Conservation (phyloP, 30 jellyfish, hydroid and myxozoan genomes). For the Cassiopea xamachana region DNA sequence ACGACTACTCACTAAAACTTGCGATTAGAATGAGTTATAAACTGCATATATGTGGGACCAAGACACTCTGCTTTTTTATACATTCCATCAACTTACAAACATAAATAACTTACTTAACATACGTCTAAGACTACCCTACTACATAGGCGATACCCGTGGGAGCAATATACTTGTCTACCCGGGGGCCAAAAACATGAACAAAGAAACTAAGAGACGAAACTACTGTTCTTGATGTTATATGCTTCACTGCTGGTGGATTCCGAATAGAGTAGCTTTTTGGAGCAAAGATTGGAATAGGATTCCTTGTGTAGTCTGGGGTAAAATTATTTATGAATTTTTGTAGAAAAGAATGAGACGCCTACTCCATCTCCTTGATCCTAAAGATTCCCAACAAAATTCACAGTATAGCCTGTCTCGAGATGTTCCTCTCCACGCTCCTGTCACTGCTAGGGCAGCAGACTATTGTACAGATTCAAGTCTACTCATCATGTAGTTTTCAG, state of each 20-base stretch:
- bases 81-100: no score
- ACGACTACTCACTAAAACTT: no score
- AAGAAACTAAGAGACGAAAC: no score
- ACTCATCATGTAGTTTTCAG: not conserved
- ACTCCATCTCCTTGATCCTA: not conserved
- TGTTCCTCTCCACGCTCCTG: not conserved
- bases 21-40: no score
- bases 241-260: not conserved
- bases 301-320: not conserved
- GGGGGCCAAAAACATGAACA: no score
- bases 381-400: not conserved
- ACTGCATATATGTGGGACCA: no score
- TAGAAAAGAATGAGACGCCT: not conserved
- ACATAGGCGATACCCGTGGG: no score
- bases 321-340: no score
- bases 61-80: no score
- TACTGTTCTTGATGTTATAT: not conserved
- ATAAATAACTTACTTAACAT: no score
- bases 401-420: not conserved
- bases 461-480: not conserved
- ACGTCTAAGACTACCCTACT: no score
- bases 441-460: not conserved
- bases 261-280: not conserved
- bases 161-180: no score
- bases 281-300: not conserved